Evolutionary conservation across 1,140 invertebrate species (phyloP).

Genomic region (Scaptomyza hsui): DNA sequence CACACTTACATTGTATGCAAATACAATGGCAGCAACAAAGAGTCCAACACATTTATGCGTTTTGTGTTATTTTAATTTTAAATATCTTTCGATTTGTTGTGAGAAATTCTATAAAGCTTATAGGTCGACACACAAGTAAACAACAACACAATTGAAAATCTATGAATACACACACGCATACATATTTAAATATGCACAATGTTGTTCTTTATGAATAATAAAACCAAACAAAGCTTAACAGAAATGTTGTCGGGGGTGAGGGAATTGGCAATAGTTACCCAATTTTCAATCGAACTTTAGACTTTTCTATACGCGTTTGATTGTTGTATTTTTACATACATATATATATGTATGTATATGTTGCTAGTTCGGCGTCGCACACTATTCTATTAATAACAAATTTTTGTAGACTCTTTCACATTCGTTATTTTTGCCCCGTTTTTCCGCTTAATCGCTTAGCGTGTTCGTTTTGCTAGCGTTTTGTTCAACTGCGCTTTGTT

Average conservation of each 20-base stretch:
- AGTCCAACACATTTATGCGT: constrained; percentile 26
- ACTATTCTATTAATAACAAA: constrained; percentile 44
- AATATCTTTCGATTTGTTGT: constrained; percentile 46
- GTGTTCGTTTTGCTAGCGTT: constrained; percentile 32
- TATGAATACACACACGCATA: neutral
- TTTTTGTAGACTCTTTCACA: constrained; percentile 20
- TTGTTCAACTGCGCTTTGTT: constrained; percentile 51
- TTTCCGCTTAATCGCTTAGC: constrained; percentile 32
- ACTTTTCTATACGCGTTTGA: constrained; percentile 8
- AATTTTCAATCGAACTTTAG: constrained; percentile 34
- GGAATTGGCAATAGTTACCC: constrained; percentile 17
- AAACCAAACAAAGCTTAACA: constrained; percentile 33
- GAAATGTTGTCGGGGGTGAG: neutral
- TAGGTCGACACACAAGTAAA: constrained; percentile 15
- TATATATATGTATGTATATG: neutral
- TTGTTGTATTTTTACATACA: neutral
- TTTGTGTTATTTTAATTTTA: constrained; percentile 52
- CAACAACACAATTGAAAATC: constrained; percentile 7
- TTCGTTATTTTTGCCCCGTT: constrained; percentile 17
- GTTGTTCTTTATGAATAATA: constrained; percentile 17
- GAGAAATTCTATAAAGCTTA: constrained; percentile 32
- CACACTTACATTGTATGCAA: constrained; percentile 9
- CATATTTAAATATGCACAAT: constrained; percentile 11
- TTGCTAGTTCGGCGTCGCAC: constrained; percentile 6
- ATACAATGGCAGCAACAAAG: neutral